phyloP scores from a whole-genome alignment of 2,113 vertebrate genomes.

The Murina feae region DNA sequence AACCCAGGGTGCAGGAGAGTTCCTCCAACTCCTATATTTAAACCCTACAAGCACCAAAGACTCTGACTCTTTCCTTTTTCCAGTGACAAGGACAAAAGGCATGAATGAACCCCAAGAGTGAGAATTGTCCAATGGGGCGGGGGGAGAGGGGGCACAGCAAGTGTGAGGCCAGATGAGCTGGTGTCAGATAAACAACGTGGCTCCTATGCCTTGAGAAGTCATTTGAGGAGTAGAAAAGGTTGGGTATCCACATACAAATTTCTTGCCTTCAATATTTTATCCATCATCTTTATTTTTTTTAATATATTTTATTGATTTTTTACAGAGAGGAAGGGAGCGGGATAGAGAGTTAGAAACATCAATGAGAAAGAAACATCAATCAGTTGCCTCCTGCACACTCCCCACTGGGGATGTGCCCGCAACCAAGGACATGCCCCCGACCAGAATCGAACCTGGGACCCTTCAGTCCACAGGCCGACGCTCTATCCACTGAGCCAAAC shows the following conservation, averaged over 20 bases:
- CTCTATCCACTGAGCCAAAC: no score
- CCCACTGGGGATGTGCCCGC: no score
- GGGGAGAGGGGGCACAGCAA: background rate
- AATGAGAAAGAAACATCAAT: no score
- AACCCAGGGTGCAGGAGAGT: background rate
- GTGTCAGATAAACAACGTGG: background rate
- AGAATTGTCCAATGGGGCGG: background rate
- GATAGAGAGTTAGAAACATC: no score
- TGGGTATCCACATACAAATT: background rate
- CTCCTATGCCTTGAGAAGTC: background rate
- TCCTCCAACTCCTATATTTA: background rate
- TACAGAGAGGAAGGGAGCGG: no score
- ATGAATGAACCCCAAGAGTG: background rate
- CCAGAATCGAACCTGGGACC: no score
- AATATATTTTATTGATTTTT: no score
- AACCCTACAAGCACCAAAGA: background rate
- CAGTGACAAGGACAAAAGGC: background rate
- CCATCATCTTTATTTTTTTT: no score
- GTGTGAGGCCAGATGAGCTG: background rate
- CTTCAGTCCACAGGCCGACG: no score
- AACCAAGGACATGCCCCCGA: no score
- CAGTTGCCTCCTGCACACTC: no score
- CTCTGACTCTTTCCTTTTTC: background rate
- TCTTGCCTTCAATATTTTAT: conserved; percentile 32
- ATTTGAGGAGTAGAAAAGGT: background rate